Percentiles rank a stretch among this genome's conserved stretches.
phyloP scores from a whole-genome alignment of 2,113 vertebrate species.

The Dromaius novaehollandiae region DNA sequence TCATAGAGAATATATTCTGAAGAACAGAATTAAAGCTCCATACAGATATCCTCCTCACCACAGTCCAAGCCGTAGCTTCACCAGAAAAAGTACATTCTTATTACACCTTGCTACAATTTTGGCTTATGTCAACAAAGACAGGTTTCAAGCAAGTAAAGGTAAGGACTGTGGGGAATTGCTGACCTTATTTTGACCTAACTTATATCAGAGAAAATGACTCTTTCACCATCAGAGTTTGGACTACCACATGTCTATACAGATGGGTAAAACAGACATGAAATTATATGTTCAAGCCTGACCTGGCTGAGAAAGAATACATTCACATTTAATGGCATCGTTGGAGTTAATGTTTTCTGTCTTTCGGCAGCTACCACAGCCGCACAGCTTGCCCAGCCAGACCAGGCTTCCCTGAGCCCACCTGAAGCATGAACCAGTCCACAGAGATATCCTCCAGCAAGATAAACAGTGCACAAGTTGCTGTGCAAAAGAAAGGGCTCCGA shows the following conservation, averaged over 20 bases:
- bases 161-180: not conserved
- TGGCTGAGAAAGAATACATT: not conserved
- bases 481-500: not conserved
- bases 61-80: not conserved
- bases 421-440: not conserved
- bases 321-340: not conserved
- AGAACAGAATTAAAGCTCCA: not conserved
- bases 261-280: not conserved
- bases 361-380: not conserved
- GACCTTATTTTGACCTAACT: constrained; percentile 14
- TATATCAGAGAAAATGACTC: not conserved
- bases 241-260: not conserved
- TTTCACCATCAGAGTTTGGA: not conserved
- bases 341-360: not conserved
- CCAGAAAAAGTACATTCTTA: not conserved
- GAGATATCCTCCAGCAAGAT: not conserved
- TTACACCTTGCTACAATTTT: accelerated
- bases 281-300: not conserved
- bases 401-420: not conserved
- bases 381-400: not conserved
- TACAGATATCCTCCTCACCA: accelerated
- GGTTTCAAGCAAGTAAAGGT: not conserved
- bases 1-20: accelerated
- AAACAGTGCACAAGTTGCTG: not conserved
- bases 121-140: not conserved